Percentiles rank a stretch among this genome's conserved stretches.
phyloP scores from a whole-genome alignment of 2,888 invertebrate species.

The Polydrusus pterygomalis region DNA sequence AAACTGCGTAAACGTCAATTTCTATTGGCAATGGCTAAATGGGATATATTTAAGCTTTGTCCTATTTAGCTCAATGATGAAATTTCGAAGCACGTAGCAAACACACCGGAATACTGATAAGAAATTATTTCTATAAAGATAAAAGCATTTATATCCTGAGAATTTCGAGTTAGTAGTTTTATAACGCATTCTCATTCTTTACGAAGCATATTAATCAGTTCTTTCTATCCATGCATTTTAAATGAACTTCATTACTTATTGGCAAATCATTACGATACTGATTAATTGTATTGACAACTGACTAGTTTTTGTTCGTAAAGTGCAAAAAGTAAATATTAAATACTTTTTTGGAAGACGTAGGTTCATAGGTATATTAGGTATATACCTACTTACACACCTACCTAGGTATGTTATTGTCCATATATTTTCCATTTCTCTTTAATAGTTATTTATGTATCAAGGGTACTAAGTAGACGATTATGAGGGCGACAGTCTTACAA shows the following conservation, averaged over 20 bases:
- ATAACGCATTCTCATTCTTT: slow-evolving; percentile 9
- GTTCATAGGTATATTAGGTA: too few relatives aligned
- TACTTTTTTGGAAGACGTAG: too few relatives aligned
- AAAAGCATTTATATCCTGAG: slow-evolving; percentile 26
- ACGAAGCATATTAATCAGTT: background rate
- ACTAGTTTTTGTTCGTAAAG: background rate
- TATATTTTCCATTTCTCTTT: too few relatives aligned
- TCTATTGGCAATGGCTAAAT: slow-evolving; percentile 16
- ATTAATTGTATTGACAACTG: background rate
- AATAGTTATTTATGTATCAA: too few relatives aligned
- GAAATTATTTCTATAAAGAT: slow-evolving; percentile 24
- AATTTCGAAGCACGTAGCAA: slow-evolving; percentile 14
- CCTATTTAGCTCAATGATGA: slow-evolving; percentile 6
- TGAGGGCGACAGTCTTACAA: too few relatives aligned
- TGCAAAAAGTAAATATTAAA: too few relatives aligned
- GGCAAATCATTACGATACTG: background rate
- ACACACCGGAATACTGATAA: slow-evolving; percentile 22
- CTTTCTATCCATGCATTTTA: background rate
- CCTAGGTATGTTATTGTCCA: too few relatives aligned
- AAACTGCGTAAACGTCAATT: background rate
- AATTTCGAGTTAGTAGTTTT: slow-evolving; percentile 10
- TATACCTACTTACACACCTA: too few relatives aligned
- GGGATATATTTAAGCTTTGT: slow-evolving; percentile 15
- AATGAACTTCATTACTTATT: background rate
- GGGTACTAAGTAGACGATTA: too few relatives aligned